A percentile compares a stretch with the other conserved stretches of the same genome.
phyloP scores from a whole-genome alignment of 2,113 vertebrate genomes.

The Trematomus loennbergii region DNA sequence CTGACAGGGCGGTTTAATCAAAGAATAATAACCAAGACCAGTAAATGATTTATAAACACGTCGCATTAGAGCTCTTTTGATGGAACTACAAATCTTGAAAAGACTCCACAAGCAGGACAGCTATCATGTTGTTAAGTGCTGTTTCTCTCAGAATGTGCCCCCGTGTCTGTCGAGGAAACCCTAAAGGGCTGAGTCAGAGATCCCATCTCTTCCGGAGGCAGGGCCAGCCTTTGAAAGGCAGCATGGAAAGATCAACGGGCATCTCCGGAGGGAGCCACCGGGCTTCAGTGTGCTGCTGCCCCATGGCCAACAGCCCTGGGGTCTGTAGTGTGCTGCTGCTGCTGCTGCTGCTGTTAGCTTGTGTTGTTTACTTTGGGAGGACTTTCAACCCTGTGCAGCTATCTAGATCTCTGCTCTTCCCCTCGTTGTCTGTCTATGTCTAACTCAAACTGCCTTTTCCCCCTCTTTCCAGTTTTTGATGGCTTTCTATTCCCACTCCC shows the following conservation, averaged over 20 bases:
- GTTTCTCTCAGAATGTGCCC: constrained; percentile 57
- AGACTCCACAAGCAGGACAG: constrained; percentile 14
- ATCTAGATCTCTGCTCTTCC: constrained; percentile 34
- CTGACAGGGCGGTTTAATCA: constrained; percentile 27
- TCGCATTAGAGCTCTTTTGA: constrained; percentile 16
- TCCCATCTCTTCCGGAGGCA: constrained; percentile 84
- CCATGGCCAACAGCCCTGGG: constrained; percentile 68
- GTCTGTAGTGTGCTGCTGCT: constrained; percentile 42
- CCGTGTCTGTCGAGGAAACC: constrained; percentile 81
- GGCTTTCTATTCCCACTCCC: neutral
- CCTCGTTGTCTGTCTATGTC: constrained; percentile 23
- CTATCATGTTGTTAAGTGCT: constrained; percentile 36
- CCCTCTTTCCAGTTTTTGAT: neutral
- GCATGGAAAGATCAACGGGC: constrained; percentile 74
- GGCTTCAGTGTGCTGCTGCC: constrained; percentile 54
- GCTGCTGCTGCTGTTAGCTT: constrained; percentile 32
- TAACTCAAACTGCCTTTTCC: neutral
- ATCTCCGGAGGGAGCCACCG: constrained; percentile 73
- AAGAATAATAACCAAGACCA: constrained; percentile 10
- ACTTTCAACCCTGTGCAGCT: constrained; percentile 76
- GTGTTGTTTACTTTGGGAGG: constrained; percentile 79
- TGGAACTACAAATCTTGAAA: constrained; percentile 12
- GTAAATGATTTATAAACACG: neutral
- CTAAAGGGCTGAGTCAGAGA: constrained; percentile 84
- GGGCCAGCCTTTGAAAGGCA: constrained; percentile 69